Conservation (phyloP, 1,140 invertebrate species). For the Lerema accius region DNA sequence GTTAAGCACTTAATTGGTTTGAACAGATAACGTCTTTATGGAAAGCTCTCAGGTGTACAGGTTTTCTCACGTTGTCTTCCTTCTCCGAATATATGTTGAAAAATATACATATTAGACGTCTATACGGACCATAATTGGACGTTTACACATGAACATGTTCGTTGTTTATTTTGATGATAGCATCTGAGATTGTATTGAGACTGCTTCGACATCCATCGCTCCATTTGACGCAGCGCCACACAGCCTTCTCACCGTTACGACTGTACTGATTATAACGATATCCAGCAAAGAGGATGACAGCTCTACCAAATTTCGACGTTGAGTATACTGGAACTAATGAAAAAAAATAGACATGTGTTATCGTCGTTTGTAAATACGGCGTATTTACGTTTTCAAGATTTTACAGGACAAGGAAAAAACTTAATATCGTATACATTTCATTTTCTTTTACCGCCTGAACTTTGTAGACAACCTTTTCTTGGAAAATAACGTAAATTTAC, state of each 20-base stretch:
- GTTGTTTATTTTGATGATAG: constrained; percentile 28
- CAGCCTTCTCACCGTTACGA: constrained; percentile 11
- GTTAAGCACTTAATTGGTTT: too few species aligned
- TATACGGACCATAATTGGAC: too few species aligned
- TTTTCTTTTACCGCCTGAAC: constrained; percentile 6
- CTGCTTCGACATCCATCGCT: constrained; percentile 33
- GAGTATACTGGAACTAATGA: constrained; percentile 32
- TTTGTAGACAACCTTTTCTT: constrained; percentile 4
- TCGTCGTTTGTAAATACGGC: constrained; percentile 34
- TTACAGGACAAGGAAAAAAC: constrained; percentile 37
- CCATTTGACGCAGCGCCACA: constrained; percentile 46
- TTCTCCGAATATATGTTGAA: too few species aligned
- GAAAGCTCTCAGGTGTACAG: too few species aligned
- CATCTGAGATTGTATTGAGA: constrained; percentile 33
- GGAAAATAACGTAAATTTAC: constrained; percentile 16
- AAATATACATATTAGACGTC: too few species aligned
- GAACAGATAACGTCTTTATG: too few species aligned
- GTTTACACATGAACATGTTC: constrained; percentile 29
- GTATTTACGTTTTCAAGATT: constrained; percentile 34
- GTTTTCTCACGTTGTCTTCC: too few species aligned
- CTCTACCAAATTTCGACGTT: constrained; percentile 41
- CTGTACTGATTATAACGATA: constrained; percentile 40
- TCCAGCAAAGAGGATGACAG: constrained; percentile 35
- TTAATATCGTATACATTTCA: constrained; percentile 18
- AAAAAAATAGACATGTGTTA: constrained; percentile 10